Evolutionary conservation across 2,888 invertebrate species (phyloP).

Genomic region (Camptogramma bilineatum): DNA sequence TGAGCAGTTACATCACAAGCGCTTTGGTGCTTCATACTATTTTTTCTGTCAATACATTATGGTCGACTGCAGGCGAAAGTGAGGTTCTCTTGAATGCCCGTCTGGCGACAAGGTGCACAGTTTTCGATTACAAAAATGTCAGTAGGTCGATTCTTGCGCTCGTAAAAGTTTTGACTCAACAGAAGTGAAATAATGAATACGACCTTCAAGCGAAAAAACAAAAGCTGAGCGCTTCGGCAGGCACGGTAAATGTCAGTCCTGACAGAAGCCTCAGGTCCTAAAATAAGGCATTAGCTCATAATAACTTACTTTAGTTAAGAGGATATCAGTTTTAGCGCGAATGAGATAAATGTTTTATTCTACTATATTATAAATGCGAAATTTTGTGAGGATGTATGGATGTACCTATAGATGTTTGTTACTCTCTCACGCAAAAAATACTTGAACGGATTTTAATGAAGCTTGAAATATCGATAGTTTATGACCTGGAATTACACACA

Average conservation of each 20-base stretch:
- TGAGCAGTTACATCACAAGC: not conserved
- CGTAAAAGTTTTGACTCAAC: not conserved
- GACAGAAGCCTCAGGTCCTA: no score
- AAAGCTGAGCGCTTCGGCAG: no score
- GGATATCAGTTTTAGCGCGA: not conserved
- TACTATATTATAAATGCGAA: no score
- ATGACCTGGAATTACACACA: no score
- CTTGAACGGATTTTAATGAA: no score
- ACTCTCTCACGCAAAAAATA: no score
- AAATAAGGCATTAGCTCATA: no score
- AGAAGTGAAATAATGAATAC: not conserved
- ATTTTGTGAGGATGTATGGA: no score
- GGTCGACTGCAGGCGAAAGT: constrained; percentile 8
- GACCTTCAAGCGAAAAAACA: not conserved
- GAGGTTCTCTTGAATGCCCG: constrained; percentile 1
- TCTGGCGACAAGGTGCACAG: constrained; percentile 7
- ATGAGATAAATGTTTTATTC: not conserved
- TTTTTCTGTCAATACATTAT: constrained; percentile 8
- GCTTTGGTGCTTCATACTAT: not conserved
- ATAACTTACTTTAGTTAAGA: no score
- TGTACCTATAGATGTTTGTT: no score
- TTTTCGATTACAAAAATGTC: constrained; percentile 15
- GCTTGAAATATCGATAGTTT: no score
- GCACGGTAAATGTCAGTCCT: no score
- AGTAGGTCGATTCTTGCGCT: constrained; percentile 10